These are phyloP conservation scores for Xiphorhynchus elegans DNA, from an alignment of 2,113 vertebrate species.

Conservation along the genomic window DNA sequence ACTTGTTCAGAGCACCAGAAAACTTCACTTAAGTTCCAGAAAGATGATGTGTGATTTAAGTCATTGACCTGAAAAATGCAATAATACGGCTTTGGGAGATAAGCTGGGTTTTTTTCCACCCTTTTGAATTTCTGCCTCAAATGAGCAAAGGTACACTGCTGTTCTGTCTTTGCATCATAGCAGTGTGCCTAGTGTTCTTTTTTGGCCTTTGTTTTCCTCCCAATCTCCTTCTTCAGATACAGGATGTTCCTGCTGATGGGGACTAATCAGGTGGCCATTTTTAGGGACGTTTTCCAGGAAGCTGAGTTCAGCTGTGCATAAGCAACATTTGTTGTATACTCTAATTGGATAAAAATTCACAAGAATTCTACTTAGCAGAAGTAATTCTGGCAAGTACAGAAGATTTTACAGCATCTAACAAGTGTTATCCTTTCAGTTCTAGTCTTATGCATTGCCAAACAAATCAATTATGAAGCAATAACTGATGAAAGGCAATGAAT, in stretches of 20 bases:
- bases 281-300: not conserved
- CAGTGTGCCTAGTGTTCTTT: not conserved
- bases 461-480: not conserved
- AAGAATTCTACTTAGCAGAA: slow-evolving; percentile 14
- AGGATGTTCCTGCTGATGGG: not conserved
- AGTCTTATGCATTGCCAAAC: not conserved
- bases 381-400: not conserved
- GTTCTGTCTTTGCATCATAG: not conserved
- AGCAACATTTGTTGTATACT: slow-evolving; percentile 31
- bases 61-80: slow-evolving; percentile 6
- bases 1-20: not conserved
- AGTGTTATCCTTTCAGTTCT: not conserved
- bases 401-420: not conserved
- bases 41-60: not conserved
- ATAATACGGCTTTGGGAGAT: not conserved
- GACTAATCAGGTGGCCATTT: slow-evolving; percentile 10
- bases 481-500: not conserved
- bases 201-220: slow-evolving; percentile 3
- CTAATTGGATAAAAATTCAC: slow-evolving; percentile 25
- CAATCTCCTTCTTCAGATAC: not conserved
- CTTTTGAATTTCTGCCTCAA: not conserved
- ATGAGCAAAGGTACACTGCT: not conserved
- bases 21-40: not conserved
- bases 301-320: not conserved
- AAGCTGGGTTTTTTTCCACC: not conserved